Conservation (phyloP, 1,140 invertebrate genomes). For the Zophobas morio region DNA sequence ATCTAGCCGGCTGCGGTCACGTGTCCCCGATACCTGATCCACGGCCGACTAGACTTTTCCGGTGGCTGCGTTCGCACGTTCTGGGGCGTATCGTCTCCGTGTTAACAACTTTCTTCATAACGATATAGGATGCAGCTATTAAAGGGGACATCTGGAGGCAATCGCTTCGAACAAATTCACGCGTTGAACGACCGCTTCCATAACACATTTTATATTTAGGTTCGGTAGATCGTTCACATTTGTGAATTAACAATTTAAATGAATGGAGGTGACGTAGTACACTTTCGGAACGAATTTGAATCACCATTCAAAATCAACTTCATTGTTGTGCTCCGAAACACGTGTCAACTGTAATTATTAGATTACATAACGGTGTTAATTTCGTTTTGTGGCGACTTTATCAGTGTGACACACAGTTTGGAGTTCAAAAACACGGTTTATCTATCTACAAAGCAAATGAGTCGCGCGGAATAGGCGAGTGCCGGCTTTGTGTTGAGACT, state of each 20-base stretch:
- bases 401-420: constrained; percentile 33
- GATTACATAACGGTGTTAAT: constrained; percentile 36
- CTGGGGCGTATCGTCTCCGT: constrained; percentile 17
- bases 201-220: constrained; percentile 8
- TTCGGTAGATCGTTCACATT: not conserved
- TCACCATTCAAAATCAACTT: constrained; percentile 17
- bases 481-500: no score
- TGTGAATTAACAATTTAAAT: constrained; percentile 34
- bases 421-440: constrained; percentile 25
- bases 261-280: constrained; percentile 11
- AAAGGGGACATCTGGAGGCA: constrained; percentile 21
- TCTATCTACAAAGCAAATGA: constrained; percentile 39
- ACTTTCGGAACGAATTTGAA: constrained; percentile 2
- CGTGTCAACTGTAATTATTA: constrained; percentile 34
- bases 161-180: constrained; percentile 20
- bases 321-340: constrained; percentile 3
- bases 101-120: constrained; percentile 6
- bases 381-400: constrained; percentile 17
- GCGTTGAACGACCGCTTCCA: constrained; percentile 35
- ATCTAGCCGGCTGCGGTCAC: not conserved
- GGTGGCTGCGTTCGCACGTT: constrained; percentile 12
- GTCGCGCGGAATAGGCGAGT: not conserved
- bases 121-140: not conserved
- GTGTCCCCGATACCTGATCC: not conserved
- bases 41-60: constrained; percentile 10